Conservation (phyloP, 1,140 invertebrate genomes). For the Drosophila azteca region DNA sequence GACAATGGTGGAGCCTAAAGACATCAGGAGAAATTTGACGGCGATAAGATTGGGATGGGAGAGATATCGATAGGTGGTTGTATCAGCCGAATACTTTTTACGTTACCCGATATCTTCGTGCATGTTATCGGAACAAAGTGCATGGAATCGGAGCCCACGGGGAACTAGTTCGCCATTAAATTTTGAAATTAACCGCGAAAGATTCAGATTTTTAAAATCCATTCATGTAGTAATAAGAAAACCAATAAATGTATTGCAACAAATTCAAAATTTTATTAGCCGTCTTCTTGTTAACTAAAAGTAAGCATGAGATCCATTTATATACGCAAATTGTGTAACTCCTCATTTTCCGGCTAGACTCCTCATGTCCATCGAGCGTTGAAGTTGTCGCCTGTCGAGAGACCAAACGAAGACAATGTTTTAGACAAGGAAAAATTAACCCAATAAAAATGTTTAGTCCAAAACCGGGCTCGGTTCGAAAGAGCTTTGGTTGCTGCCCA, state of each 20-base stretch:
- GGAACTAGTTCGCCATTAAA: no score
- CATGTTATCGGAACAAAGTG: no score
- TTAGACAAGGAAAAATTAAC: constrained; percentile 25
- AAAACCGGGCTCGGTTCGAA: constrained; percentile 41
- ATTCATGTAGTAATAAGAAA: constrained; percentile 5
- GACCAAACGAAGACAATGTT: constrained; percentile 43
- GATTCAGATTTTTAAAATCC: no score
- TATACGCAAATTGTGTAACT: constrained; percentile 15
- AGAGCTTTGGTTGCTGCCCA: constrained; percentile 41
- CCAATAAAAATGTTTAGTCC: constrained; percentile 11
- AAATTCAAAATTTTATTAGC: constrained; percentile 63
- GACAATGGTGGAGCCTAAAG: no score
- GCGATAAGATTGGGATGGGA: no score
- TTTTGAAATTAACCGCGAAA: no score
- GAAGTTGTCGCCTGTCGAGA: constrained; percentile 50
- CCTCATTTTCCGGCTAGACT: constrained; percentile 15
- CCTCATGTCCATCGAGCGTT: constrained; percentile 50
- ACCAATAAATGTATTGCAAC: constrained; percentile 29
- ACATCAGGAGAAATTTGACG: no score
- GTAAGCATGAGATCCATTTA: constrained; percentile 73
- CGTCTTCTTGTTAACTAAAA: constrained; percentile 40
- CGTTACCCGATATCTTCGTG: no score
- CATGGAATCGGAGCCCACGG: no score
- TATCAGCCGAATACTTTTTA: no score
- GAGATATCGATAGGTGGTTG: no score